phyloP scores from a whole-genome alignment of 2,113 vertebrate genomes.

The Chitala chitala region DNA sequence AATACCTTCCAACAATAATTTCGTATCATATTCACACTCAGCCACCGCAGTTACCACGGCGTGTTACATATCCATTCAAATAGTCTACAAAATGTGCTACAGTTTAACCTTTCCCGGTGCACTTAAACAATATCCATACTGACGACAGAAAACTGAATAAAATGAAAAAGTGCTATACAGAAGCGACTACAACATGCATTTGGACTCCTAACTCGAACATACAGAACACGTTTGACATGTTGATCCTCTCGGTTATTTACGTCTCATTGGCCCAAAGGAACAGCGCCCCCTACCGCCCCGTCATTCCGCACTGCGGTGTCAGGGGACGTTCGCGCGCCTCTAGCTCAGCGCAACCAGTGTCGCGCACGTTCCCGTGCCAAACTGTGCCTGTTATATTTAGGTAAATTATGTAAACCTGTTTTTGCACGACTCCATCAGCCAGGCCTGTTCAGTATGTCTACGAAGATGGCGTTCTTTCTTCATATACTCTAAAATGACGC shows the following conservation, averaged over 20 bases:
- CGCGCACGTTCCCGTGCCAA: neutral
- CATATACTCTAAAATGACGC: too few species aligned
- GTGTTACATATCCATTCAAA: too few species aligned
- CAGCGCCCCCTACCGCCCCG: slow-evolving; percentile 20
- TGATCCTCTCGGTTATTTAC: neutral
- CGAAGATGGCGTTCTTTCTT: too few species aligned
- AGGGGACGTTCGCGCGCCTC: neutral
- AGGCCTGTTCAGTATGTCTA: too few species aligned
- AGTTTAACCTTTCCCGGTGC: neutral
- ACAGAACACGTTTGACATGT: neutral
- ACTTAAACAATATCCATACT: too few species aligned
- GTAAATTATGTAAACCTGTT: neutral
- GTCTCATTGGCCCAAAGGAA: neutral
- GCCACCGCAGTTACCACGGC: neutral
- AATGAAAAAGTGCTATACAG: too few species aligned
- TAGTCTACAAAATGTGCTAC: too few species aligned
- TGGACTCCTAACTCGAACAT: too few species aligned
- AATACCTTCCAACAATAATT: slow-evolving; percentile 11
- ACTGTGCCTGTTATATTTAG: neutral
- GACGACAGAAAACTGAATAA: too few species aligned
- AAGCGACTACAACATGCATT: too few species aligned
- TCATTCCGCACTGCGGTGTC: neutral
- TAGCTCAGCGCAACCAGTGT: neutral
- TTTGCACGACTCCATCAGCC: too few species aligned
- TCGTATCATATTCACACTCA: neutral